Evolutionary conservation across 2,888 invertebrate genomes (phyloP), one percentile per base, ranked within the genome.

Genomic region (Trimorus sp.): DNA sequence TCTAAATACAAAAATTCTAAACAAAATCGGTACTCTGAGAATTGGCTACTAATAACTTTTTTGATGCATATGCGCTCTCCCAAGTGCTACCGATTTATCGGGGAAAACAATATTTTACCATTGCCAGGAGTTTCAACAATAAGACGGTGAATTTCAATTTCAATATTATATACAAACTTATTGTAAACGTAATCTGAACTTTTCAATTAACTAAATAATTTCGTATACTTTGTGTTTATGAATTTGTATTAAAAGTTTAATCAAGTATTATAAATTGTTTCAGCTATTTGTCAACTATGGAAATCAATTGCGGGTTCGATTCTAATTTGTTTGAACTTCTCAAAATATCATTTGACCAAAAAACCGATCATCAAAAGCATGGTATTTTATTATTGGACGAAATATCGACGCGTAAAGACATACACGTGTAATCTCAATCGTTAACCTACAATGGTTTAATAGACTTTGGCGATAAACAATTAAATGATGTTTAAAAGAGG

Each of bases 281-380:
- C 26, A 26, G 26, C 26, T 26, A 26, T 26, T 26, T 26, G 26
- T 26, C 26, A 26, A 26, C 26, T 26, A 26, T 26, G 26, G 26
- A 14, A n/a, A 37, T 5, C 1, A 9, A 12, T 63, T 26, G 26
- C 26, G 26, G 26, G 4, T 26, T 26, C 26, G 26, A 26, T 26
- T 26, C 26, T 26, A 26, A 26, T 26, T 26, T 26, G 1, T 26
- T 26, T 26, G 26, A 26, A 26, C 26, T 26, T 4, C 26, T 26
- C 26, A 26, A 26, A 26, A 4, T 26, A 26, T 26, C 62, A 62
- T 63, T 63, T 5, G 14, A n/a, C 0, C 37, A 59, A 36, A 71
- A 80, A 53, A 66, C 66, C 36, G 68, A 79, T 38, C 59, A 63
- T 16, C 71, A 63, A 51, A 49, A 14, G 63, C 63, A 63, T 14